Evolutionary conservation across 2,888 invertebrate species (phyloP).

Genomic region (Panzeria rudis): DNA sequence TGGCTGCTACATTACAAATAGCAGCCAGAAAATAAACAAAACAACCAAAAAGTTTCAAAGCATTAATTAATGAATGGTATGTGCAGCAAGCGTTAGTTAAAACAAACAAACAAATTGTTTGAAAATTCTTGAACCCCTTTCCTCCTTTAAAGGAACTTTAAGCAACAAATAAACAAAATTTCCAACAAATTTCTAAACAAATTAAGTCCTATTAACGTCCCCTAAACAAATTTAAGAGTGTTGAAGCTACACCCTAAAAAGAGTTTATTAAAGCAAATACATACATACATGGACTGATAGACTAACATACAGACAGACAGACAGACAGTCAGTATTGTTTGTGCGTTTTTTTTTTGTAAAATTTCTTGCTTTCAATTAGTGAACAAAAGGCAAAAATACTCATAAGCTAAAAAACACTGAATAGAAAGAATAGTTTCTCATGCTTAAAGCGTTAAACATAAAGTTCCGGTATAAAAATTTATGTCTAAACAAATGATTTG

Average conservation of each 20-base stretch:
- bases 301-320: not conserved
- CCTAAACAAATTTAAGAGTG: constrained; percentile 7
- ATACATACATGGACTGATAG: not conserved
- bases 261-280: not conserved
- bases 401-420: not conserved
- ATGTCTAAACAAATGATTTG: constrained; percentile 77
- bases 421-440: constrained; percentile 76
- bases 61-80: constrained; percentile 19
- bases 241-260: not conserved
- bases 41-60: constrained; percentile 26
- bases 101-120: constrained; percentile 38
- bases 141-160: constrained; percentile 10
- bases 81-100: not conserved
- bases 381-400: not conserved
- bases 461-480: constrained; percentile 81
- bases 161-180: constrained; percentile 11
- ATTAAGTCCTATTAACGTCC: constrained; percentile 29
- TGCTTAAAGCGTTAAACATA: constrained; percentile 81
- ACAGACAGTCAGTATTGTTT: not conserved
- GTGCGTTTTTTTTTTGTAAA: not conserved
- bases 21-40: constrained; percentile 31
- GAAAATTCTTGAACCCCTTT: not conserved
- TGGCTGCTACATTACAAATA: constrained; percentile 29
- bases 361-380: not conserved
- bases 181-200: constrained; percentile 6